A percentile compares a stretch with the other conserved stretches of the same genome.
Evolutionary conservation across 2,888 invertebrate species (phyloP).

Genomic region (Trichogramma dendrolimi): DNA sequence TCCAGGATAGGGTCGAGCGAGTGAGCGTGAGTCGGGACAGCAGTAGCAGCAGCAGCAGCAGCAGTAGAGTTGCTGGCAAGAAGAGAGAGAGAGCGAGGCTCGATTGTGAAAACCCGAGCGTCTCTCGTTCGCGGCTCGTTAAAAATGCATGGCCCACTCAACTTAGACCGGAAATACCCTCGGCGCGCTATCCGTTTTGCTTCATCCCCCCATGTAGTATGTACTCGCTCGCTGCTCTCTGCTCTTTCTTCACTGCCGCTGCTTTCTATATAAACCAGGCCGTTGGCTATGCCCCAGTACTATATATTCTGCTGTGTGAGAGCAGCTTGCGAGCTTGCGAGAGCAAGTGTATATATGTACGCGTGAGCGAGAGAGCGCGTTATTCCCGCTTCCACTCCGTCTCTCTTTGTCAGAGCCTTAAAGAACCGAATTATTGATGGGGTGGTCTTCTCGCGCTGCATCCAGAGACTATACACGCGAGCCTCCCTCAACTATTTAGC

Average conservation of each 20-base stretch:
- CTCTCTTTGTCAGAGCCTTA: slow-evolving; percentile 1
- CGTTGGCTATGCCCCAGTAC: background rate
- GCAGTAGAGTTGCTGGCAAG: too few relatives aligned
- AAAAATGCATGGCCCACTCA: slow-evolving; percentile 48
- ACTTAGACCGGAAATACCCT: slow-evolving; percentile 43
- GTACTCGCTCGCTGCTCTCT: background rate
- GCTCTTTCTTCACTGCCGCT: slow-evolving; percentile 19
- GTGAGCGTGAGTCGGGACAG: too few relatives aligned
- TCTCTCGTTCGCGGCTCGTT: slow-evolving; percentile 28
- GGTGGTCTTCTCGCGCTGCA: slow-evolving; percentile 10
- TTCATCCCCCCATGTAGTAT: slow-evolving; percentile 8
- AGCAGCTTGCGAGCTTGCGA: too few relatives aligned
- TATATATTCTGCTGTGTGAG: background rate
- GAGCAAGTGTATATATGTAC: too few relatives aligned
- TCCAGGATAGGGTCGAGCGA: too few relatives aligned
- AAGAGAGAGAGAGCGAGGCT: too few relatives aligned
- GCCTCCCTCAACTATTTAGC: too few relatives aligned
- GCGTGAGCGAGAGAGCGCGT: too few relatives aligned
- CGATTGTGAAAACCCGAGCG: too few relatives aligned
- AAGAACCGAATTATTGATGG: slow-evolving; percentile 19
- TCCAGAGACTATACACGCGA: too few relatives aligned
- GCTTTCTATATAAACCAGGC: slow-evolving; percentile 18
- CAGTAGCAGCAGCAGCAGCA: too few relatives aligned
- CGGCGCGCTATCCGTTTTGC: slow-evolving; percentile 35
- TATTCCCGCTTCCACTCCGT: slow-evolving; percentile 20